Evolutionary conservation across 2,888 invertebrate species (phyloP).

Genomic region (Lysandra bellargus): DNA sequence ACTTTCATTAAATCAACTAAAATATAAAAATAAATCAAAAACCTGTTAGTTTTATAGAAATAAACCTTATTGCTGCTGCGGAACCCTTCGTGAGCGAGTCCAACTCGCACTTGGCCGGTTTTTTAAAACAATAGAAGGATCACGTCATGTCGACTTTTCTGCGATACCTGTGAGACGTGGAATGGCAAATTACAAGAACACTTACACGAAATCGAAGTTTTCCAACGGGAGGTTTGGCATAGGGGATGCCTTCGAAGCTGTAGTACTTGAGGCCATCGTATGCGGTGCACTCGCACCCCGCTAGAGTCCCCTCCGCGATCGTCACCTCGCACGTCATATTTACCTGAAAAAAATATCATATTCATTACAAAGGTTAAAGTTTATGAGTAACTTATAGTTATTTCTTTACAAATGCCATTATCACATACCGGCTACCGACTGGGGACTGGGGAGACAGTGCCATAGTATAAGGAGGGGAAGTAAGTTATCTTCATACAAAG

Average conservation of each 20-base stretch:
- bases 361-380: not conserved
- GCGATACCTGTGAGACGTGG: not conserved
- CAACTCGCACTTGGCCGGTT: no score
- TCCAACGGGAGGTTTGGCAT: slow-evolving; percentile 68
- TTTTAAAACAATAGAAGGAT: not conserved
- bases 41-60: no score
- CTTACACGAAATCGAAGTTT: slow-evolving; percentile 63
- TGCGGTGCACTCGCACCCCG: slow-evolving; percentile 55
- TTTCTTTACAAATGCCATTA: no score
- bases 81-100: no score
- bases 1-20: no score
- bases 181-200: slow-evolving; percentile 24
- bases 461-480: no score
- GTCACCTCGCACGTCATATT: slow-evolving; percentile 50
- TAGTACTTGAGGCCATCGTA: slow-evolving; percentile 60
- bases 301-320: slow-evolving; percentile 53
- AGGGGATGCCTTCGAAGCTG: slow-evolving; percentile 72
- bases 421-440: no score
- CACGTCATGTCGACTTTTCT: not conserved
- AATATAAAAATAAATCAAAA: no score
- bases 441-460: no score
- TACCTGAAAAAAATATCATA: slow-evolving; percentile 29
- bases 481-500: no score
- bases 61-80: no score
- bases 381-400: no score